phyloP scores from a whole-genome alignment of 2,797 vertebrate species.

The Thunnus albacares region DNA sequence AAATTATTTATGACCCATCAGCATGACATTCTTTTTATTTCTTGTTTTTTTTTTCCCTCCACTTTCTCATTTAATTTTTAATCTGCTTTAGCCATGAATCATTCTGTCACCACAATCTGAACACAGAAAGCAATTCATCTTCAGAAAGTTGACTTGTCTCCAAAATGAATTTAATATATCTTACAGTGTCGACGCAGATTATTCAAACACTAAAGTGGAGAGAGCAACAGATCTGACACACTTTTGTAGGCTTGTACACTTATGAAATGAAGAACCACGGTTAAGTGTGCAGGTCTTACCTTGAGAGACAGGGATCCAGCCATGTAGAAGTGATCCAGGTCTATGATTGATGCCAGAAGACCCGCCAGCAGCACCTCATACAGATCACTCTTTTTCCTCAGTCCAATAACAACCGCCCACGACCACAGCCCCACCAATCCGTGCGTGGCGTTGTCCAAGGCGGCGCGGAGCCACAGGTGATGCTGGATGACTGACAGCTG shows the following conservation, averaged over 20 bases:
- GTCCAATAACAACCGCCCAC: conserved; percentile 94
- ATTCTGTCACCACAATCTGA: background rate
- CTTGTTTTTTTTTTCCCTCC: background rate
- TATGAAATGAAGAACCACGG: too few relatives aligned
- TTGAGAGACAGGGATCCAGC: conserved; percentile 94
- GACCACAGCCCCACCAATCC: conserved; percentile 95
- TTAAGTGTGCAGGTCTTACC: conserved; percentile 78
- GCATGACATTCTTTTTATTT: too few relatives aligned
- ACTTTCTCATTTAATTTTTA: background rate
- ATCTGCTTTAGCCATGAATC: background rate
- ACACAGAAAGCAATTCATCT: background rate
- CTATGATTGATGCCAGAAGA: conserved; percentile 93
- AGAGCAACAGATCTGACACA: too few relatives aligned
- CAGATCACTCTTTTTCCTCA: conserved; percentile 93
- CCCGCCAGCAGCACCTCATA: conserved; percentile 94
- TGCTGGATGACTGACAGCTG: conserved; percentile 90
- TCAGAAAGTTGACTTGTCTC: too few relatives aligned
- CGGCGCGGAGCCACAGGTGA: conserved; percentile 91
- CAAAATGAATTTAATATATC: too few relatives aligned
- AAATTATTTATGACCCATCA: too few relatives aligned
- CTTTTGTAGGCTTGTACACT: background rate
- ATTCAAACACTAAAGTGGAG: too few relatives aligned
- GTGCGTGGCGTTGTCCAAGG: conserved; percentile 92
- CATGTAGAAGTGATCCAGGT: conserved; percentile 95
- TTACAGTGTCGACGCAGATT: too few relatives aligned